Base-by-base conservation (phyloP, 2,797 vertebrate genomes). In the Potorous gilbertii region DNA sequence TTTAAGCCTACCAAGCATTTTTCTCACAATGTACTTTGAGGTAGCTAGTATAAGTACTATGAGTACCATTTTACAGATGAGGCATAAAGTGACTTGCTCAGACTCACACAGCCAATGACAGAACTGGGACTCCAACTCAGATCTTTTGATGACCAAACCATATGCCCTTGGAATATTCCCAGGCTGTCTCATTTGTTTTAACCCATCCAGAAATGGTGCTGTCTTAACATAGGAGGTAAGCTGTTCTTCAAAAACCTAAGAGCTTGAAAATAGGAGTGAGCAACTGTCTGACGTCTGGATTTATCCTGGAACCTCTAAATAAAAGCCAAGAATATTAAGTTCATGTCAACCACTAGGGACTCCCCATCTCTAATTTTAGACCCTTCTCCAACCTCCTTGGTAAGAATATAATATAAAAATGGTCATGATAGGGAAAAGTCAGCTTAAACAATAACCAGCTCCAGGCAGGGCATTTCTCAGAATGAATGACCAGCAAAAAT, bases 361-460 rank as follows among this genome's bases (percentile, higher is more conserved):
- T 93, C 54, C 93, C 81, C 0, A 0, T 2, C 28, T 50, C 94
- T 40, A 57, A 95, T 90, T 74, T 59, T 89, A 90, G 18, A 59
- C 93, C 92, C 52, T 87, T 66, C 92, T n/a, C 92, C 31, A 56
- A 57, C 74, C 59, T 87, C 74, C 40, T 87, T 87, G 40, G 74
- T 50, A 40, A 74, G 94, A 89, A n/a, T 74, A 56, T 94, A 74
- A 56, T 34, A 55, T 56, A 55, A 91, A 92, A 94, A 50, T 59
- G 50, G 24, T 92, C 18, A 6, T 74, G 54, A n/a, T 55, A 50
- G 46, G 27, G 29, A 90, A 56, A 34, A 54, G 40, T 31, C n/a
- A 56, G 50, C 93, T 94, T 92, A 95, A 95, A 96, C 56, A 59
- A 12, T 91, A 91, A 92, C 92, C 54, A 90, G 81, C 57, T 91